Evolutionary conservation across 2,888 invertebrate species (phyloP), one percentile per base, ranked within the genome.

Genomic region (Balanococcus diminutus): DNA sequence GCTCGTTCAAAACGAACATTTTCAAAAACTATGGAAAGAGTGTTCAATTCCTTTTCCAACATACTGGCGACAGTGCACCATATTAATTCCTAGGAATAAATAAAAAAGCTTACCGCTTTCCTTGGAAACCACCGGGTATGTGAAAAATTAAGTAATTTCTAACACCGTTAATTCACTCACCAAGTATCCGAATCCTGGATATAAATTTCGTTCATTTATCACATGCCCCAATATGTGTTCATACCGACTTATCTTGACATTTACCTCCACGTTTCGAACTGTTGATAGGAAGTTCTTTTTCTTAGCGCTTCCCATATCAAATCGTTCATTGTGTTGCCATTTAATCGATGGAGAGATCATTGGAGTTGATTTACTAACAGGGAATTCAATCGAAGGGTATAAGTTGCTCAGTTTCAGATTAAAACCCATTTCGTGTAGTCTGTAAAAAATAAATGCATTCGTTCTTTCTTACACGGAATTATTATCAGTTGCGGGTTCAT

Each of bases 171-270:
- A n/a, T n/a, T n/a, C n/a, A n/a, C n/a, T n/a, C 89, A 94, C 94
- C 92, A 98, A 92, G 89, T 97, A 97, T 16, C 97, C 98, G 36
- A 98, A 98, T 86, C 98, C 98, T 22, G 98, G 98, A 91, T 96
- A 98, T 22, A 98, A 91, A 84, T 98, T 92, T 89, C 98, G 93
- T 36, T 98, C 98, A 91, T 98, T 98, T 89, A 98, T 98, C 86
- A 93, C 92, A 90, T 98, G 98, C 0, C 97, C 98, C 83, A 93
- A 91, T 86, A 97, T 90, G 91, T 93, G 96, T 81, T 93, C 91
- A 89, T 96, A 94, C 31, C 92, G 92, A 88, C 94, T 93, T 89
- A 93, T 94, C 85, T 93, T 92, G 39, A 96, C 90, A 91, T 96
- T 94, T 82, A 94, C 90, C 89, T 95, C 95, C 87, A 96, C 90